Evolutionary conservation across 2,888 invertebrate genomes (phyloP), one percentile per base, ranked within the genome.

Genomic region (Chymomyza amoena): DNA sequence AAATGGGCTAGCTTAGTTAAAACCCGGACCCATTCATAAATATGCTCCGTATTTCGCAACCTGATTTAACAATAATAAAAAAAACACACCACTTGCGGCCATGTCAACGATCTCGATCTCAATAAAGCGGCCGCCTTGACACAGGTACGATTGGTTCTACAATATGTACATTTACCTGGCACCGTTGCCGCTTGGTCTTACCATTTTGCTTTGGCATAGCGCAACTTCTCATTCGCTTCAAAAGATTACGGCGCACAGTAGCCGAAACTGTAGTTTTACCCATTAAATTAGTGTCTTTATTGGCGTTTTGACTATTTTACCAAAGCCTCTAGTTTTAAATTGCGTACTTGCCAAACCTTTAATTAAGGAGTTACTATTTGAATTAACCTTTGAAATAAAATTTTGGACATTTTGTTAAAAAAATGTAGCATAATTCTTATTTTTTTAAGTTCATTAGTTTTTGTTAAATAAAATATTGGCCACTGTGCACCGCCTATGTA

Each of bases 61-160:
- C 84, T 88, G 87, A 84, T 79, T 83, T 69, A 70, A 75, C 6
- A 52, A 62, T 13, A 20, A 62, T 16, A 16, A 60, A 74, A 71
- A 69, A 57, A 61, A 66, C 76, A 71, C 81, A 75, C 81, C 78
- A 84, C 88, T 80, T 88, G 82, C 77, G 75, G 75, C 75, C 76
- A 84, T 86, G 84, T 86, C 84, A 86, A 81, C 77, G 87, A 80
- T 81, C 88, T 83, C 77, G 84, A 80, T 81, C 88, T 83, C 56
- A 69, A 66, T 63, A 54, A 54, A 20, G 32, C 18, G 15, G 28
- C 9, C 75, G 72, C 76, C 72, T 75, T 72, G 68, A 52, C 54
- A 72, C 50, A 50, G 60, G 32, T 60, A 64, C 57, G 66, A 62
- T 72, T 68, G 57, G 52, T 66, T 59, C 72, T 80, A 59, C 28